phyloP scores from a whole-genome alignment of 2,113 vertebrate species.

The Ammodytes dubius region DNA sequence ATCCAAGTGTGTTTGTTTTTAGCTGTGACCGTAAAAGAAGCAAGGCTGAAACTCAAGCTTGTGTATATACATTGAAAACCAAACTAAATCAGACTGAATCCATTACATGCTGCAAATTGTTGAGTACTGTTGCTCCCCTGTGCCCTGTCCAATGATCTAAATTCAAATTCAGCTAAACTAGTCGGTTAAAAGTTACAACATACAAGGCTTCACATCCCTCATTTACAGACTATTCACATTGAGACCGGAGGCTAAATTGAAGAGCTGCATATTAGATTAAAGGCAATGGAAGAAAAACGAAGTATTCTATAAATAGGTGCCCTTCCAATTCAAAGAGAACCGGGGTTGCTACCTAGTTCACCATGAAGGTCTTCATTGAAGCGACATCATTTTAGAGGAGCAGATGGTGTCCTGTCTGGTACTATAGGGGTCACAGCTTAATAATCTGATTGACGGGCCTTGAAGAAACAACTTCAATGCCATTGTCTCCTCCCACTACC shows the following conservation, averaged over 20 bases:
- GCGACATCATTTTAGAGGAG: slow-evolving; percentile 49
- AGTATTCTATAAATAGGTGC: slow-evolving; percentile 62
- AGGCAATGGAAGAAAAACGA: slow-evolving; percentile 49
- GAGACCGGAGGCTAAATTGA: slow-evolving; percentile 33
- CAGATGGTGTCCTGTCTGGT: slow-evolving; percentile 75
- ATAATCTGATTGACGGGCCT: slow-evolving; percentile 46
- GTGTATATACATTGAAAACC: background rate
- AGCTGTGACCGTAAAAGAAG: slow-evolving; percentile 9
- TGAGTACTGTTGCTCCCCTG: background rate
- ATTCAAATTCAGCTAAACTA: slow-evolving; percentile 39
- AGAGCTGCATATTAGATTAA: slow-evolving; percentile 61
- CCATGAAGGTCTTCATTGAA: slow-evolving; percentile 65
- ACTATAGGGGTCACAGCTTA: slow-evolving; percentile 66
- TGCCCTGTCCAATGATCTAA: background rate
- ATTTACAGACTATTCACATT: slow-evolving; percentile 31
- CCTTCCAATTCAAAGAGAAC: slow-evolving; percentile 51
- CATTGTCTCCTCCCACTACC: slow-evolving; percentile 31
- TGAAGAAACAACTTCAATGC: slow-evolving; percentile 38
- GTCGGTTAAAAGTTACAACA: slow-evolving; percentile 22
- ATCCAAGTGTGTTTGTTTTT: slow-evolving; percentile 11
- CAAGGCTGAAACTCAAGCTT: slow-evolving; percentile 7
- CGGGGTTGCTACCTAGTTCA: slow-evolving; percentile 31
- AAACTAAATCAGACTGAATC: background rate
- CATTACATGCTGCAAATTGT: slow-evolving; percentile 1
- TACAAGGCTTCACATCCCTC: slow-evolving; percentile 38